Evolutionary conservation across 1,140 invertebrate genomes (phyloP), one percentile per base, ranked within the genome.

Genomic region (Lucilia cuprina): DNA sequence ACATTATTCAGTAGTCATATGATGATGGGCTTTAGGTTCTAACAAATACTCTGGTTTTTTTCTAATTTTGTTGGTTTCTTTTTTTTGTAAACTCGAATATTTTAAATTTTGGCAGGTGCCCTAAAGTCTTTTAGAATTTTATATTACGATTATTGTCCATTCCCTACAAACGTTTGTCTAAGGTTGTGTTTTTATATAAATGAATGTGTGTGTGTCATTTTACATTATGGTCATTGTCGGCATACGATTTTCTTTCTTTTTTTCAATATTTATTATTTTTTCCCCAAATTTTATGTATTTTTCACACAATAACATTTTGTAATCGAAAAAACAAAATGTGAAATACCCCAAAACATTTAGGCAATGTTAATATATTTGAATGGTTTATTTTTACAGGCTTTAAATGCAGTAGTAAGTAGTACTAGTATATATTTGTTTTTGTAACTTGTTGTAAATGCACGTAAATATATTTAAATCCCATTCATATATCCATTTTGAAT

Each of bases 81-180:
- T 30, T 30, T 30, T 30, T 30, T 30, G 1, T 30, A 21, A 70
- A 12, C 65, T 70, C 19, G 21, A 25, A 70, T 70, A 70, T 70
- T 70, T 70, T 70, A 70, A 9, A 70, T 70, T 70, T 70, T 70
- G 65, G 65, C 65, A 70, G 65, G 65, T 70, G 65, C 65, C 65
- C 65, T 19, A 70, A 70, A 70, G 65, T 70, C 65, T 70, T 70
- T 70, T 70, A 70, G 65, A 70, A 70, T 70, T 70, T 70, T 70
- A 70, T 70, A 25, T 70, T 70, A 70, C n/a, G 10, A 70, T 21
- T 21, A 21, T 12, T 7, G 19, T 70, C 25, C 25, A 30, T 30
- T 30, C 25, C 25, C 25, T 30, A 30, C 25, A 30, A 30, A 30
- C n/a, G 55, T 60, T 2, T 60, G 2, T 60, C 14, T 60, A 17